Evolutionary conservation across 2,888 invertebrate genomes (phyloP), one percentile per base, ranked within the genome.

Genomic region (Ferrisia virgata): DNA sequence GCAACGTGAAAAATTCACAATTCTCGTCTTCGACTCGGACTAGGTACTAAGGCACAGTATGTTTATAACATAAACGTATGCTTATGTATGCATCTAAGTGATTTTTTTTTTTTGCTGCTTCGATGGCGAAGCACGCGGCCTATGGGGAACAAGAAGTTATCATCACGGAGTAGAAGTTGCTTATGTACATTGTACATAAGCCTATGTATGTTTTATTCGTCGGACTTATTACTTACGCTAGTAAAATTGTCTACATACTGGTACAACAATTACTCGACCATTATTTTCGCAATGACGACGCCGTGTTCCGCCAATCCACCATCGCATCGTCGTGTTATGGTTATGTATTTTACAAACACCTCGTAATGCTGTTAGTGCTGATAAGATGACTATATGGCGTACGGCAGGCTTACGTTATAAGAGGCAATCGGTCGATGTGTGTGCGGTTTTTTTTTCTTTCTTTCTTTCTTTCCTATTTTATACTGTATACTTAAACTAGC

Each of bases 341-440:
- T 72, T 72, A 72, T n/a, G n/a, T 72, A 72, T 72, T 72, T 43
- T 79, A 79, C 28, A n/a, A n/a, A 79, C 47, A 79, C 79, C 79
- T 79, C 40, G 79, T 72, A n/a, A 33, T n/a, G 13, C 28, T 8
- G 15, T 53, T 53, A 4, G 53, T 53, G 5, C n/a, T 33, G 72
- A 72, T 72, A 72, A 72, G 72, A 33, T 33, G 72, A 8, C n/a
- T 58, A n/a, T 72, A 72, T 64, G 8, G 33, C 33, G 72, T 33
- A 72, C 33, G 43, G n/a, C n/a, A n/a, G n/a, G 47, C 47, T 18
- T 8, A 47, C 18, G 18, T 1, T 18, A 18, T 3, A 4, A 8
- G 6, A 18, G 47, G 47, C 47, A 18, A 4, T 8, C 36, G 36
- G 36, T 8, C 36, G 4, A 8, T 36, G 36, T 3, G 18, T 2